Evolutionary conservation across 2,113 vertebrate genomes (phyloP).

Genomic region (Ceyx margarethae): DNA sequence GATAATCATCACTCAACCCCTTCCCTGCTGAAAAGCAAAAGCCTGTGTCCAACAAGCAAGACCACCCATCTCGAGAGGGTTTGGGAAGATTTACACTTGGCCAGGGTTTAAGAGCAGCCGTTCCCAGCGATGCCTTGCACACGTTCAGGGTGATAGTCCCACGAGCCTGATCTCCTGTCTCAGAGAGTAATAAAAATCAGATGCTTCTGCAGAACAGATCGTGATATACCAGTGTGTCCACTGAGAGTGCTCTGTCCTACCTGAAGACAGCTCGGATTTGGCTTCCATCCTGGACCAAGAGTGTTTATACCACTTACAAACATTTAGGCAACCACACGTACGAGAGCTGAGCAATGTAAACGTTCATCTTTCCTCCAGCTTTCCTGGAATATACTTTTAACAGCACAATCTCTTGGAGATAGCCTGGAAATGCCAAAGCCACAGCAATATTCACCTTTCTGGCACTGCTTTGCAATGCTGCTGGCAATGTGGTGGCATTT

Average conservation of each 20-base stretch:
- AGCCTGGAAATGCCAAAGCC: background rate
- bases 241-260: conserved; percentile 22
- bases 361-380: background rate
- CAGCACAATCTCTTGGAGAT: background rate
- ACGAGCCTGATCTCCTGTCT: background rate
- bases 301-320: conserved; percentile 33
- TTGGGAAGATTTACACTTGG: conserved; percentile 20
- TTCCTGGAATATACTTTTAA: background rate
- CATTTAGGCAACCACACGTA: background rate
- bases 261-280: conserved; percentile 41
- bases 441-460: background rate
- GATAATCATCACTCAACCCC: conserved; percentile 60
- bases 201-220: conserved; percentile 27
- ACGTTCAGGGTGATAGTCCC: background rate
- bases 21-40: conserved; percentile 34
- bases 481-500: background rate
- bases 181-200: conserved; percentile 15
- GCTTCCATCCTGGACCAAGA: conserved; percentile 22
- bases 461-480: background rate
- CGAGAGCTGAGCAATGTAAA: background rate
- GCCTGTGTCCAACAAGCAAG: conserved; percentile 19
- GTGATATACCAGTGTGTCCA: background rate
- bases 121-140: background rate
- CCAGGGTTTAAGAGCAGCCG: background rate
- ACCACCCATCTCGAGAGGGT: conserved; percentile 46